Evolutionary conservation across 2,797 vertebrate genomes (phyloP).

Genomic region (Clamator glandarius): DNA sequence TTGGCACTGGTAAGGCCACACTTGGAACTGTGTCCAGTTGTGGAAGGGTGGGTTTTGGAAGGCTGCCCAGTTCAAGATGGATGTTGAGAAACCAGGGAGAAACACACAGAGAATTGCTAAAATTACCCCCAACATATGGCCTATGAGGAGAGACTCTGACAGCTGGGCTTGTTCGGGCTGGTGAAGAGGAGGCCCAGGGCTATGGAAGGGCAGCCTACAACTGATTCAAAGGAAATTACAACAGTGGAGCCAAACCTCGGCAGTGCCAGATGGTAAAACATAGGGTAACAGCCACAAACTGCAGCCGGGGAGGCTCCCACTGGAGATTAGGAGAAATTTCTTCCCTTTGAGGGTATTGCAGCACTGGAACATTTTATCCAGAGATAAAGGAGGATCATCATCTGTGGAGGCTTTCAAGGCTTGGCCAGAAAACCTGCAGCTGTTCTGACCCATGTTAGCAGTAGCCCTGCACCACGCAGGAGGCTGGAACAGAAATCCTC

Average conservation of each 20-base stretch:
- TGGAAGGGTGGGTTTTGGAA: background rate
- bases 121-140: background rate
- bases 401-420: background rate
- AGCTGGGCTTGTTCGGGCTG: background rate
- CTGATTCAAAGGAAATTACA: background rate
- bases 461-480: background rate
- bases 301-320: background rate
- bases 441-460: background rate
- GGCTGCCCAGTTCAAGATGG: background rate
- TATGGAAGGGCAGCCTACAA: background rate
- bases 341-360: background rate
- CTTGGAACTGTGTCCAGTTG: background rate
- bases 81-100: background rate
- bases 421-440: background rate
- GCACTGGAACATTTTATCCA: background rate
- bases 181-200: background rate
- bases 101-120: background rate
- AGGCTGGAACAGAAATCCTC: background rate
- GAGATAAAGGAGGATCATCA: background rate
- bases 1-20: background rate
- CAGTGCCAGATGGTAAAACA: background rate
- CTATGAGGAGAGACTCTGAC: background rate
- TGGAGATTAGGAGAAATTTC: background rate
- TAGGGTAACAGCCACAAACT: background rate
- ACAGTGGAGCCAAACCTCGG: background rate